Conservation (phyloP, 1,140 invertebrate genomes). For the Danaus melanippus region DNA sequence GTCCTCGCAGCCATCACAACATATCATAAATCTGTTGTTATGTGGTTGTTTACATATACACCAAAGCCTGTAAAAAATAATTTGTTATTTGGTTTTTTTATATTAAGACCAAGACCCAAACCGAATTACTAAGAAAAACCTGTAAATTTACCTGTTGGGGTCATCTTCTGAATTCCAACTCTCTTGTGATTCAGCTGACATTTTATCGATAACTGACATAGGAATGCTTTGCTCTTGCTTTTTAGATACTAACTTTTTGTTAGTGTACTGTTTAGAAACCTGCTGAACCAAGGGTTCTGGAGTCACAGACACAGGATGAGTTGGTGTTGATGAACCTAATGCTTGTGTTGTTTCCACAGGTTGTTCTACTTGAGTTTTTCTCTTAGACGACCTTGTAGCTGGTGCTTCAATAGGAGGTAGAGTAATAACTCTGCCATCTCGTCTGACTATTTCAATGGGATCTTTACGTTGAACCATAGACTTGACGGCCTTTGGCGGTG, state of each 20-base stretch:
- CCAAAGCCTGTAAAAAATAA: slow-evolving; percentile 77
- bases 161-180: slow-evolving; percentile 90
- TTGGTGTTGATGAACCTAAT: slow-evolving; percentile 19
- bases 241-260: slow-evolving; percentile 47
- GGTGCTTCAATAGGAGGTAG: slow-evolving; percentile 84
- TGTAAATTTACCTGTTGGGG: slow-evolving; percentile 78
- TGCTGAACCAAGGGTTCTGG: slow-evolving; percentile 31
- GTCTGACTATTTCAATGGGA: slow-evolving; percentile 78
- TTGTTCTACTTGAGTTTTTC: slow-evolving; percentile 41
- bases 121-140: too few species aligned
- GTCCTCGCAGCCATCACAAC: slow-evolving; percentile 95
- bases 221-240: slow-evolving; percentile 39
- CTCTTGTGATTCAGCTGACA: slow-evolving; percentile 76
- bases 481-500: slow-evolving; percentile 37
- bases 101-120: too few species aligned
- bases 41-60: slow-evolving; percentile 96
- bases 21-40: slow-evolving; percentile 98
- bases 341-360: slow-evolving; percentile 12
- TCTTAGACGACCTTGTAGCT: slow-evolving; percentile 47
- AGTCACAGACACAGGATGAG: slow-evolving; percentile 20
- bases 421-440: slow-evolving; percentile 81
- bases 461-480: slow-evolving; percentile 58
- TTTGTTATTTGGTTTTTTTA: neutral
- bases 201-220: slow-evolving; percentile 50
- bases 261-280: slow-evolving; percentile 51